Evolutionary conservation across 2,797 vertebrate species (phyloP), one percentile per base, ranked within the genome.

Genomic region (Enteromius anoplus): DNA sequence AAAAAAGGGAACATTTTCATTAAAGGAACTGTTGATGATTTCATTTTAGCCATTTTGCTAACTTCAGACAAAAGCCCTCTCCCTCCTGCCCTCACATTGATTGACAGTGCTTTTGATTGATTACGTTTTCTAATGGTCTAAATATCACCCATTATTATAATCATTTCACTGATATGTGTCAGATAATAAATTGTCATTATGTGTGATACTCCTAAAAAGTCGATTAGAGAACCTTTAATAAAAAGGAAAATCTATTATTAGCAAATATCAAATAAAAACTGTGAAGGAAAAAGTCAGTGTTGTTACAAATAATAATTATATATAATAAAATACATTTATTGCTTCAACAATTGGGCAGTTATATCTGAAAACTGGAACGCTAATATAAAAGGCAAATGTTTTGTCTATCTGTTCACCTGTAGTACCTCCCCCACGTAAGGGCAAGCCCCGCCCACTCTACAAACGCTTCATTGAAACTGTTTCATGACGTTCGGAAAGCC

Each of bases 371-470:
- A 29, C 45, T 47, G 21, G 34, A 14, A 53, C 1, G 19, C 49
- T 55, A 8, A n/a, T n/a, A 55, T 53, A 32, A 53, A 73, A 34
- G 21, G 1, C 14, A 73, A 34, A 73, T 49, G 26, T 72, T 51
- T 73, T n/a, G 47, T 53, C 17, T 73, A 0, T 71, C 19, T 26
- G 62, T 79, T 69, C 65, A 83, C 75, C 82, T 83, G 82, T 40
- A 71, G 51, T 62, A 40, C 49, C 60, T 37, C 55, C 23, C 32
- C 21, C 51, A 40, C 21, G 26, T 29, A 5, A 34, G 26, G 70
- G 4, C 12, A 70, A 80, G 78, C 86, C 85, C 53, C 87, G 86
- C 85, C 88, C 85, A 58, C 55, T 55, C 64, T n/a, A 15, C 40
- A 34, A 51, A 47, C 60, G 34, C 77, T 73, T 65, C 77, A 69